A percentile compares a stretch with the other conserved stretches of the same genome.
Evolutionary conservation across 2,113 vertebrate genomes (phyloP).

Genomic region (Hyla sarda): DNA sequence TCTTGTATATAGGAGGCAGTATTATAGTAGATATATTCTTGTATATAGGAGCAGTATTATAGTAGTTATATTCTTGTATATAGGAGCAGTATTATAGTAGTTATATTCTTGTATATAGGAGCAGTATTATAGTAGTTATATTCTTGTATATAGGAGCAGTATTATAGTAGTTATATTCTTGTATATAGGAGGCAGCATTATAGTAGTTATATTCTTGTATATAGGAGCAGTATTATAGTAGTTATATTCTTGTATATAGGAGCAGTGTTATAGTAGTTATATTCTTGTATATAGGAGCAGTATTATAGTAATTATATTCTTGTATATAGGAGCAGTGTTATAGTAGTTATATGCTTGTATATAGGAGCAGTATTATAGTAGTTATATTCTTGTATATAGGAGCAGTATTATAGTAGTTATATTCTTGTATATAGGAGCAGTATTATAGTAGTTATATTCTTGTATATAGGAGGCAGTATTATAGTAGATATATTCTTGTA

Average conservation of each 20-base stretch:
- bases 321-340: neutral
- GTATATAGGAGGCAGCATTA: neutral
- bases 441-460: neutral
- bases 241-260: no score
- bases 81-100: slow-evolving; percentile 1
- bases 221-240: no score
- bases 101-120: neutral
- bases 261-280: no score
- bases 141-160: neutral
- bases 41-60: no score
- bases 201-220: no score
- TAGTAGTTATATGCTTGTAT: neutral
- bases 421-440: slow-evolving; percentile 3
- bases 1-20: no score
- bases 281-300: no score
- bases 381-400: no score
- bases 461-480: neutral
- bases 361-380: neutral
- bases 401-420: slow-evolving; percentile 3
- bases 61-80: no score
- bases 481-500: slow-evolving; percentile 10
- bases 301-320: no score
- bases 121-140: slow-evolving; percentile 9
- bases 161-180: neutral
- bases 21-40: no score